Evolutionary conservation across 2,113 vertebrate genomes (phyloP).

Genomic region (Empidonax alnorum): DNA sequence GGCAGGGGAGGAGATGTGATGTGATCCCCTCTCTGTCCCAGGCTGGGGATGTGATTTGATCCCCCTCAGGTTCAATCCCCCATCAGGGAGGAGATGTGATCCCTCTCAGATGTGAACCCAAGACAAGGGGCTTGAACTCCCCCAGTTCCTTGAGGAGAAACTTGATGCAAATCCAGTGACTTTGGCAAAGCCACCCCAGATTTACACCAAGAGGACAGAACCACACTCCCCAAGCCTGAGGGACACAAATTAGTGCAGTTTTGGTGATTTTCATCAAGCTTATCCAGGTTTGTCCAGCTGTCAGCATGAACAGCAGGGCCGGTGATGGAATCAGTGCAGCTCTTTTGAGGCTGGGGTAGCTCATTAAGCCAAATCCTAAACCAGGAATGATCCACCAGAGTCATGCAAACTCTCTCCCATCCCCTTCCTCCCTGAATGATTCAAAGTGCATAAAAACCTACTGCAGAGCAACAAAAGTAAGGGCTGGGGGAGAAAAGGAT

Average conservation of each 20-base stretch:
- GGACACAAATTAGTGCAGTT: background rate
- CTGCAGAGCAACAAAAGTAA: background rate
- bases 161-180: fast-evolving
- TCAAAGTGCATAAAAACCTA: background rate
- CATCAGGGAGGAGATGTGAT: background rate
- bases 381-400: background rate
- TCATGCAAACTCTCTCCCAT: background rate
- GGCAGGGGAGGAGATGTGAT: background rate
- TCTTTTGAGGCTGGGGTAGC: background rate
- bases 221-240: fast-evolving
- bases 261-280: background rate
- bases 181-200: background rate
- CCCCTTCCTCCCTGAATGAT: background rate
- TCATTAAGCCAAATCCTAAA: background rate
- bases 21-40: background rate
- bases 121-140: fast-evolving
- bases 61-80: background rate
- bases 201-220: background rate
- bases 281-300: background rate
- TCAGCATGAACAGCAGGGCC: background rate
- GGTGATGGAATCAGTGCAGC: fast-evolving
- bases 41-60: background rate
- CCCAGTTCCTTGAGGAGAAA: background rate
- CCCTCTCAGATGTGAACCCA: background rate
- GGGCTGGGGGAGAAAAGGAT: background rate